phyloP scores from a whole-genome alignment of 1,140 invertebrate species.

The Leptinotarsa undecemlineata region DNA sequence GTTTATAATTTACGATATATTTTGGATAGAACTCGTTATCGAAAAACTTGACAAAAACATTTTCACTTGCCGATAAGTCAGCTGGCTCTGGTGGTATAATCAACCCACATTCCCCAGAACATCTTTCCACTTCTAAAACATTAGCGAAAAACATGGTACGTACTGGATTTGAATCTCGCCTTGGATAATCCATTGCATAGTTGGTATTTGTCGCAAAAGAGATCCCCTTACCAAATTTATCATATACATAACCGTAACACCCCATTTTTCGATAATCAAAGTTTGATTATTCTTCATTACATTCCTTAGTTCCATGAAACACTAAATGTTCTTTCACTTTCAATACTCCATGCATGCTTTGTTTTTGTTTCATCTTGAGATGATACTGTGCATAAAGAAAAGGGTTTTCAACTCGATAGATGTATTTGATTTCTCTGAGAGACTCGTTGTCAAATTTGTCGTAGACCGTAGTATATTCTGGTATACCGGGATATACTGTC shows the following conservation, averaged over 20 bases:
- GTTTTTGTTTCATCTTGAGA: background rate
- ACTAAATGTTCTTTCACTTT: background rate
- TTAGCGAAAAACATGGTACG: background rate
- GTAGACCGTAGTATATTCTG: too few relatives aligned
- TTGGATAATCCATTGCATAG: slow-evolving; percentile 6
- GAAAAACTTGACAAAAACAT: background rate
- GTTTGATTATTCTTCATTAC: slow-evolving; percentile 1
- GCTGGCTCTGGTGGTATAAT: background rate
- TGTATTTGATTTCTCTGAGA: background rate
- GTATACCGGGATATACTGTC: too few relatives aligned
- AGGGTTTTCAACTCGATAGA: slow-evolving; percentile 12
- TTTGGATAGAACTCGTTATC: slow-evolving; percentile 15
- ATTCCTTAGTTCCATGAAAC: background rate
- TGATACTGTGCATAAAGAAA: slow-evolving; percentile 8
- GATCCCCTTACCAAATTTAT: slow-evolving; percentile 7
- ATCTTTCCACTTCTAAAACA: background rate
- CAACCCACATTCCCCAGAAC: background rate
- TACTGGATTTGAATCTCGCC: background rate
- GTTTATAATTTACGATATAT: background rate
- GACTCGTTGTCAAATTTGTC: too few relatives aligned
- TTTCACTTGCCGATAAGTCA: background rate
- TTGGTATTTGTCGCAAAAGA: background rate
- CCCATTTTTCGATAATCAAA: slow-evolving; percentile 12
- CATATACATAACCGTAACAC: background rate
- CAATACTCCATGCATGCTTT: background rate